phyloP scores from a whole-genome alignment of 2,797 vertebrate species.

The Scolopax bukidnonensis region DNA sequence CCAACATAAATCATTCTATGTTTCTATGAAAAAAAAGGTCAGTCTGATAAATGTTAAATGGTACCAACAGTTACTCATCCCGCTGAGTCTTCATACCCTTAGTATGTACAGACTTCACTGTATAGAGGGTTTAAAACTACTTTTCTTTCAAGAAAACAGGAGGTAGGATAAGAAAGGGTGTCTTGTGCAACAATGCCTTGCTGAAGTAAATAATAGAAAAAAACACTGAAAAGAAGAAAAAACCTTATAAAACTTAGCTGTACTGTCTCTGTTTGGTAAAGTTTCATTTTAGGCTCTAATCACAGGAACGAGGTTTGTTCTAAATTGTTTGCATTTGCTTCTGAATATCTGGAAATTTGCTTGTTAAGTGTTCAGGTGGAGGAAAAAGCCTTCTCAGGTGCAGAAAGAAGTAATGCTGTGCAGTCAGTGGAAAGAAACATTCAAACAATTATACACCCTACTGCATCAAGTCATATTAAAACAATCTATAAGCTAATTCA shows the following conservation, averaged over 20 bases:
- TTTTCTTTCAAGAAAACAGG: not conserved
- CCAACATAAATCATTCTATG: not conserved
- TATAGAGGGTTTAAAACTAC: not conserved
- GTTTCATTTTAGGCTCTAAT: conserved; percentile 61
- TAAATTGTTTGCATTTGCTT: conserved; percentile 70
- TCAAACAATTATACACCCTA: conserved; percentile 70
- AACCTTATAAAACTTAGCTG: not conserved
- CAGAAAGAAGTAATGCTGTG: conserved; percentile 61
- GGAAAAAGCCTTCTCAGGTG: conserved; percentile 67
- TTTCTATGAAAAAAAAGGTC: not conserved
- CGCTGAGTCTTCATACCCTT: not conserved
- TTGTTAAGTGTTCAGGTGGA: conserved; percentile 68
- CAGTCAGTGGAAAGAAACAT: conserved; percentile 68
- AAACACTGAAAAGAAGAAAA: not conserved
- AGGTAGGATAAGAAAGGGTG: not conserved
- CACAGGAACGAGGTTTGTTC: conserved; percentile 43
- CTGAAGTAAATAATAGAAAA: not conserved
- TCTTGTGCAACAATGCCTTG: not conserved
- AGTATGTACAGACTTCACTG: not conserved
- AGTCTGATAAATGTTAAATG: not conserved
- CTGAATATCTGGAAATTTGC: conserved; percentile 66
- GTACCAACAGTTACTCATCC: not conserved
- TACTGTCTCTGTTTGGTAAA: conserved; percentile 28
- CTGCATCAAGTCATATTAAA: conserved; percentile 73
- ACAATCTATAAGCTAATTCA: conserved; percentile 71